Evolutionary conservation across 2,113 vertebrate genomes (phyloP).

Genomic region (Halcyon malimbica): DNA sequence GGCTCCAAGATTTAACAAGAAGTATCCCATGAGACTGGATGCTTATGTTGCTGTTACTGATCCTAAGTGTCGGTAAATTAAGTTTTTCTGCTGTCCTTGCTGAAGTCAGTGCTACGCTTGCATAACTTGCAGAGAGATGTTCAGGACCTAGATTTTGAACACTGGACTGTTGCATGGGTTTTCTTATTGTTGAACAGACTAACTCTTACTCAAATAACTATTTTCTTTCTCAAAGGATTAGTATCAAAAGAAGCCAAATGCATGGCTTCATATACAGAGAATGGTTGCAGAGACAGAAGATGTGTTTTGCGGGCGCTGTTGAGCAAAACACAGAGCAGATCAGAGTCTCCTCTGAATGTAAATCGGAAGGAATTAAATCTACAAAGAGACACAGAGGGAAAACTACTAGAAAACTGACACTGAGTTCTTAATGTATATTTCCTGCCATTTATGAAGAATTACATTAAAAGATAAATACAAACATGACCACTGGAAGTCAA

Average conservation of each 20-base stretch:
- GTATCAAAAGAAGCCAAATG: neutral
- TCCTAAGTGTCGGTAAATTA: neutral
- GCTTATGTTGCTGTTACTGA: neutral
- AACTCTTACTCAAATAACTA: neutral
- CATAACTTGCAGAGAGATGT: neutral
- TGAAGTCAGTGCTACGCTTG: accelerated
- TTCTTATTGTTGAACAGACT: neutral
- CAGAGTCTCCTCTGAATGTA: neutral
- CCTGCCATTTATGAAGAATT: neutral
- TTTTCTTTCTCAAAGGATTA: neutral
- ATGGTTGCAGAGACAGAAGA: neutral
- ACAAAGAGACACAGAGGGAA: neutral
- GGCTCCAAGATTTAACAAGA: neutral
- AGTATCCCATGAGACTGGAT: neutral
- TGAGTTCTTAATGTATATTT: neutral
- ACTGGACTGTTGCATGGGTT: neutral
- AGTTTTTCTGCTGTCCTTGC: neutral
- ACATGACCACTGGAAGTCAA: neutral
- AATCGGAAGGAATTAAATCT: neutral
- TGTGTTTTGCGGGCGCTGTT: neutral
- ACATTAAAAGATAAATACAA: neutral
- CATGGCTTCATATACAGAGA: neutral
- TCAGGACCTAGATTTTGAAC: neutral
- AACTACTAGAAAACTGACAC: neutral
- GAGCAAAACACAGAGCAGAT: neutral